These are phyloP conservation scores for Drosophila asahinai DNA, from an alignment of 1,140 invertebrate genomes.

Conservation along the genomic window DNA sequence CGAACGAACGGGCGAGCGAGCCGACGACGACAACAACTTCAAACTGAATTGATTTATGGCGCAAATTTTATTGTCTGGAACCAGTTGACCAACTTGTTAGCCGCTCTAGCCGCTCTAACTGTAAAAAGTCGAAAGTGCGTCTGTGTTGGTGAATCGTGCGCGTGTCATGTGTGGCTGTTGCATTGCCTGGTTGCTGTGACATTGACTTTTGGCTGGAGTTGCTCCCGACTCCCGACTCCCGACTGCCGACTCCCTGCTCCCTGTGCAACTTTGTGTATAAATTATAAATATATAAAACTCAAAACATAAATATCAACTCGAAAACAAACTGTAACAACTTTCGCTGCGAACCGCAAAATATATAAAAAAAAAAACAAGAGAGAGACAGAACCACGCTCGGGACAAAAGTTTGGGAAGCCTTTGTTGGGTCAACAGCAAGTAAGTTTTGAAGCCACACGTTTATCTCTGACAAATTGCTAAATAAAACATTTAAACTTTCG, in stretches of 20 bases:
- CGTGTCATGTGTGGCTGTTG: slow-evolving; percentile 52
- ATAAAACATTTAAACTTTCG: slow-evolving; percentile 12
- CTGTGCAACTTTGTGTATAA: slow-evolving; percentile 45
- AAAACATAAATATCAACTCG: slow-evolving; percentile 40
- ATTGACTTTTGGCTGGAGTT: slow-evolving; percentile 44
- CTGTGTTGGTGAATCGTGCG: slow-evolving; percentile 73
- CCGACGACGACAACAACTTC: slow-evolving; percentile 57
- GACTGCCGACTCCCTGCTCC: not conserved
- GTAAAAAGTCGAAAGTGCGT: slow-evolving; percentile 70
- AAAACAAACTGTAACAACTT: slow-evolving; percentile 48
- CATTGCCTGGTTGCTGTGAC: slow-evolving; percentile 30
- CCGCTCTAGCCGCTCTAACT: slow-evolving; percentile 64
- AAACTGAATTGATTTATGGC: slow-evolving; percentile 82
- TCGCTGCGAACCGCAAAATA: slow-evolving; percentile 29
- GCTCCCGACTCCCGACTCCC: not conserved
- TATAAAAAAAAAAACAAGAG: not conserved
- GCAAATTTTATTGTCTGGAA: slow-evolving; percentile 80
- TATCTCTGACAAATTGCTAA: slow-evolving; percentile 36
- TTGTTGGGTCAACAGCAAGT: slow-evolving; percentile 64
- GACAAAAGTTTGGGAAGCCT: slow-evolving; percentile 31
- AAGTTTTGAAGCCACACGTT: slow-evolving; percentile 45
- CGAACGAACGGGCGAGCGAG: slow-evolving; percentile 13
- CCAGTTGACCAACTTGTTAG: slow-evolving; percentile 73
- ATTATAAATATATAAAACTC: slow-evolving; percentile 38
- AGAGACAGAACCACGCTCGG: slow-evolving; percentile 8